These are phyloP conservation scores for Gryllus longicercus DNA, from an alignment of 2,888 invertebrate species.

Conservation along the genomic window DNA sequence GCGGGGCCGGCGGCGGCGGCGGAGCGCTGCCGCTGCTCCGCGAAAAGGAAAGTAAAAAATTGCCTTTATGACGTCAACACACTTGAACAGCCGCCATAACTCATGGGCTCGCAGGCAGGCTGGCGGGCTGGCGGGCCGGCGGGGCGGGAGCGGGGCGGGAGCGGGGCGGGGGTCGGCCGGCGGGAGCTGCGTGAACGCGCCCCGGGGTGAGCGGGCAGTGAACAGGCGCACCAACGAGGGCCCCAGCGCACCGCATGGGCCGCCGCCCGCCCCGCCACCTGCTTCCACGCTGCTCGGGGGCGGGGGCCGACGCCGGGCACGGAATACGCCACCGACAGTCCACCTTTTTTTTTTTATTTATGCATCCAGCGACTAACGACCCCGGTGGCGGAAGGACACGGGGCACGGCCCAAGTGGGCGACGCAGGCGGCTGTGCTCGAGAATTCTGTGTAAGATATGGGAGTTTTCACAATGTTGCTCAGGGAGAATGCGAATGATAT, in stretches of 20 bases:
- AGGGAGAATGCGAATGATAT: too few relatives aligned
- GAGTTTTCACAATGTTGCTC: too few relatives aligned
- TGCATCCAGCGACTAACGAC: neutral
- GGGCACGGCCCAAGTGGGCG: too few relatives aligned
- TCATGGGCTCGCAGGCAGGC: neutral
- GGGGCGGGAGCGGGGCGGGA: neutral
- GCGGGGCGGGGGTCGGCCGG: neutral
- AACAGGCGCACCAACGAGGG: too few relatives aligned
- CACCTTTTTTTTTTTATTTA: neutral
- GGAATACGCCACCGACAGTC: too few relatives aligned
- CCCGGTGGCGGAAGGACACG: neutral
- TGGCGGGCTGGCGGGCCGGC: neutral
- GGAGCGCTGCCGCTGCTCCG: neutral
- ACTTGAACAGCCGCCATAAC: constrained; percentile 1
- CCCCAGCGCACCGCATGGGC: too few relatives aligned
- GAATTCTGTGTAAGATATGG: too few relatives aligned
- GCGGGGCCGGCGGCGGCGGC: neutral
- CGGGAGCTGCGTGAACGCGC: neutral
- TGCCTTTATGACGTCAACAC: neutral
- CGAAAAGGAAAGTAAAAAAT: neutral
- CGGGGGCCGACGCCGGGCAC: too few relatives aligned
- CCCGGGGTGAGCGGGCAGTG: too few relatives aligned
- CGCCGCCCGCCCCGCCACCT: too few relatives aligned
- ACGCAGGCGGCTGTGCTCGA: too few relatives aligned
- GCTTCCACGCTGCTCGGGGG: too few relatives aligned